Evolutionary conservation across 2,797 vertebrate species (phyloP), one percentile per base, ranked within the genome.

Genomic region (Morelia viridis): DNA sequence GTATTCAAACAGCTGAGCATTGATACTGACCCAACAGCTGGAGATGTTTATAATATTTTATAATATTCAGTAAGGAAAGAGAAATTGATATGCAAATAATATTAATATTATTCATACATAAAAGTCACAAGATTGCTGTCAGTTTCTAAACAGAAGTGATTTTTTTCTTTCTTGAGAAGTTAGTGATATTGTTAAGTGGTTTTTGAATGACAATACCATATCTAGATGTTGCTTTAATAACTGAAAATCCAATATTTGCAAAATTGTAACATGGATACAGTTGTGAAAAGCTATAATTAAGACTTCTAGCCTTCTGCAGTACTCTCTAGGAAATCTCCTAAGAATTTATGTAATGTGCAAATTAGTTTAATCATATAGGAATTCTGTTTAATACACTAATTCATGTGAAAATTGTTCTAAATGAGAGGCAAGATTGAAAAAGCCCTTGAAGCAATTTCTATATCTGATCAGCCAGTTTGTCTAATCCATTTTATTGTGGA

Each of bases 401-500:
- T 95, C 92, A 91, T 96, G 93, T 95, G 94, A 96, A 96, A 96
- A 94, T 4, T 46, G 91, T 50, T 95, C 92, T 94, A 92, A 94
- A 95, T 93, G 95, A 92, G 53, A 90, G 61, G 41, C 93, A 90
- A 95, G 93, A 93, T 89, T 96, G 94, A 93, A 96, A 94, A 96
- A 96, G 50, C 89, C 28, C 1, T 93, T 95, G 41, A 93, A 95
- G 61, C 96, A 56, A 94, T 95, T 96, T 96, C 93, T 96, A 28
- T 96, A 94, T 96, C 97, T 97, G 96, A 97, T 97, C 97, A 96
- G 92, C 93, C 87, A 93, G 93, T 94, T 97, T 96, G 95, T 95
- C 96, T 97, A 97, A 98, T 97, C 96, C 97, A 96, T 97, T 97
- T 97, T 96, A 93, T 94, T 96, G 89, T 91, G 96, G 96, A 94